Evolutionary conservation across 2,797 vertebrate genomes (phyloP).

Genomic region (Hipposideros larvatus): DNA sequence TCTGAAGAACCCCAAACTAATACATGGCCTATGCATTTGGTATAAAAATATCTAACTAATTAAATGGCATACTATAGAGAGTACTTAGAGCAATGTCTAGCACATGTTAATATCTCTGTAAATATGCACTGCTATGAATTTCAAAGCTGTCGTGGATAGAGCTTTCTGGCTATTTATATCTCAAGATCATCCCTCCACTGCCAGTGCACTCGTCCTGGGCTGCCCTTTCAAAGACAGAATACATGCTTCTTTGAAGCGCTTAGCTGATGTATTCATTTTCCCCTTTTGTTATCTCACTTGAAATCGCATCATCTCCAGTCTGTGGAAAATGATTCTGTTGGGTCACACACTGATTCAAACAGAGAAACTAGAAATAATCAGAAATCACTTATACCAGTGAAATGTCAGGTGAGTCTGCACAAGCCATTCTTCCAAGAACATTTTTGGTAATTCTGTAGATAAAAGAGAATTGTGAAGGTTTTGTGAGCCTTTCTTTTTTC

Average conservation of each 20-base stretch:
- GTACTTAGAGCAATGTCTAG: background rate
- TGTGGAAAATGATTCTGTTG: slow-evolving; percentile 59
- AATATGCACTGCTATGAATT: background rate
- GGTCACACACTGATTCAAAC: slow-evolving; percentile 65
- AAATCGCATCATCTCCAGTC: slow-evolving; percentile 63
- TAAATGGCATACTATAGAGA: background rate
- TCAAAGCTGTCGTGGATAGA: background rate
- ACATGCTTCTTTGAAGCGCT: background rate
- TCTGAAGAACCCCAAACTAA: background rate
- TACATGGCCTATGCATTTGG: background rate
- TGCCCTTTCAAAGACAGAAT: slow-evolving; percentile 15
- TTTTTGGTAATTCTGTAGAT: slow-evolving; percentile 75
- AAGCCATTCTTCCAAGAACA: slow-evolving; percentile 62
- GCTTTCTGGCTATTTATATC: background rate
- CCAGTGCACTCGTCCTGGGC: background rate
- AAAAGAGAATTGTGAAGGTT: slow-evolving; percentile 75
- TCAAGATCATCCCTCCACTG: background rate
- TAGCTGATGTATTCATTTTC: slow-evolving; percentile 47
- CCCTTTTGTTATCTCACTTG: slow-evolving; percentile 21
- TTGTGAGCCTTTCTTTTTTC: slow-evolving; percentile 67
- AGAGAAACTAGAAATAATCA: slow-evolving; percentile 71
- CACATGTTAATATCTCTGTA: background rate
- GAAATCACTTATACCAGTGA: slow-evolving; percentile 71
- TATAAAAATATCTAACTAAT: background rate
- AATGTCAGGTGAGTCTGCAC: slow-evolving; percentile 53